Evolutionary conservation across 2,113 vertebrate genomes (phyloP), one percentile per base, ranked within the genome.

Genomic region (Morone saxatilis): DNA sequence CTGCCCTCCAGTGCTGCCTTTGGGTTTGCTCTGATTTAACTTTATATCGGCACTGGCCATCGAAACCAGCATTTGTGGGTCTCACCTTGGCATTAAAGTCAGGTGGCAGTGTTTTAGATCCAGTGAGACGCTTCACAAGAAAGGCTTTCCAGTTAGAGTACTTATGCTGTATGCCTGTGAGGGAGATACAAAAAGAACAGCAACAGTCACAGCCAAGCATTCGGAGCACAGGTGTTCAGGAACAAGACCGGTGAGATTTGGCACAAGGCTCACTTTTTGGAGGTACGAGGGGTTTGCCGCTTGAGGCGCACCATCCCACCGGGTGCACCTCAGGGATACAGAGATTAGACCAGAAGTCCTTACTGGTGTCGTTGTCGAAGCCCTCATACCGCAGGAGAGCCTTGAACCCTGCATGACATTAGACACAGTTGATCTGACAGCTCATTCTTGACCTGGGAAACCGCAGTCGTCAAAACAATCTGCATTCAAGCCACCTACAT

Each of bases 121-220:
- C 98, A 94, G 98, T 99, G 90, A 99, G 97, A 95, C 98, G 96
- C 95, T 99, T 99, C 93, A 99, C 97, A 85, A 99, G 96, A 96
- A 99, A 98, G 83, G 95, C 95, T 96, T 99, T 99, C 98, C 98
- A 99, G 97, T 99, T 99, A 85, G 97, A 96, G 92, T 96, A 98
- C 92, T 98, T 99, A 94, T 98, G 97, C 88, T 99, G 98, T 95
- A 99, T 98, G 87, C 97, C 98, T 99, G 82, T 5, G 69, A 45
- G 51, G 2, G 14, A 85, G 9, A 68, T 10, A 62, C 9, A 75
- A n/a, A 70, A 13, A 59, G 1, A 51, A 77, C 12, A 10, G 11
- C 13, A 45, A 59, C 7, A 75, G 17, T 43, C 10, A 69, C 16
- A 6, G 48, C 22, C 20, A 62, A 61, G 5, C 43, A 16, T 38